Evolutionary conservation across 1,140 invertebrate species (phyloP).

Genomic region (Papilio aristodemus): DNA sequence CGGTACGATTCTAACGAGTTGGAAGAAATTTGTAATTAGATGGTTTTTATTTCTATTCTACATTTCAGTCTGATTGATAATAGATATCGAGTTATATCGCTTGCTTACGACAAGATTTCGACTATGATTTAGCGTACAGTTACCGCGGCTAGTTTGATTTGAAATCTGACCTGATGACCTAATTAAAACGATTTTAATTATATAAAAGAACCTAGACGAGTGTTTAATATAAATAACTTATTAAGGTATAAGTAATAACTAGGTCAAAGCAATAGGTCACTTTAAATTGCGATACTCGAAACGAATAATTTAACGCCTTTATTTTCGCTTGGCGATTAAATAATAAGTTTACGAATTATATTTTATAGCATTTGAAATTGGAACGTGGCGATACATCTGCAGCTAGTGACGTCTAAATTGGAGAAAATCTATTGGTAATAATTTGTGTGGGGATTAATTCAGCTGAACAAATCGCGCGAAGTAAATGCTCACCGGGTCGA

Average conservation of each 20-base stretch:
- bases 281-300: neutral
- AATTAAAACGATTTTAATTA: neutral
- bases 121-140: neutral
- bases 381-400: too few relatives aligned
- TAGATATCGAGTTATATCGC: too few relatives aligned
- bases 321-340: neutral
- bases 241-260: neutral
- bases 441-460: constrained; percentile 74
- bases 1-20: too few relatives aligned
- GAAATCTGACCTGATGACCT: neutral
- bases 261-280: constrained; percentile 3
- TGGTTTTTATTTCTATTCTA: too few relatives aligned
- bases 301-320: neutral
- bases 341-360: neutral
- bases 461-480: constrained; percentile 65
- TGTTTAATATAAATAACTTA: neutral
- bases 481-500: constrained; percentile 59
- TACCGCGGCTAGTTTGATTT: neutral
- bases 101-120: neutral
- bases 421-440: constrained; percentile 49
- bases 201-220: neutral
- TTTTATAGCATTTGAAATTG: too few relatives aligned
- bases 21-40: too few relatives aligned
- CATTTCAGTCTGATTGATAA: too few relatives aligned
- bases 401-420: neutral